Base-by-base conservation (phyloP, 2,888 invertebrate genomes). In the Sarcophaga rosellei region DNA sequence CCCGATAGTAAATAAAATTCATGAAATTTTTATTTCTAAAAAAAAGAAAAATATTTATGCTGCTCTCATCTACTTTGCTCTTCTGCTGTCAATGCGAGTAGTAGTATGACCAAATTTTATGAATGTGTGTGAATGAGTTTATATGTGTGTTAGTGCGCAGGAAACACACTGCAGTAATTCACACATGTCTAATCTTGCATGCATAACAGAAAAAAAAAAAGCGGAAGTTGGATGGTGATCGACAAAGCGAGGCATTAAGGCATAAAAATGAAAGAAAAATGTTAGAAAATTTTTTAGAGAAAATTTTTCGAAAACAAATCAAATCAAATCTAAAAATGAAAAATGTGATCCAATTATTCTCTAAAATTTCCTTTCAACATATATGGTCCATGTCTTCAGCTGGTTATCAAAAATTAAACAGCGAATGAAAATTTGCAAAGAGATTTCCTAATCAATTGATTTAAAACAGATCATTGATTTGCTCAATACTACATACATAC, bases 1-100 rank as follows among this genome's bases (percentile, higher is more conserved):
- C 21, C 47, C 45, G 25, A 53, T 69, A 61, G 69, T 62, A 78
- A 62, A 69, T 62, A 78, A 78, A 69, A 62, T 78, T 47, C 69
- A 69, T 53, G 23, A 21, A 69, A 69, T 20, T 69, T 62, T 53
- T 15, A 15, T 53, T 53, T 53, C 10, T 10, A 35, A 10, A 35
- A 35, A 35, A 35, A 35, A 35, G 4, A 3, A 47, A 47, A 53
- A 53, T 53, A 53, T 53, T 17, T 15, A 53, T 53, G 17, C 15
- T 53, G 3, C 12, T 53, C 12, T 15, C 53, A 12, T 8, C 10
- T 35, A 10, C 35, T 35, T 2, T 35, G 35, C 35, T 35, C 8
- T 35, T 35, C 35, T 35, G 35, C 1, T 35, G 35, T 35, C 35
- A 35, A 35, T 35, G 35, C 2, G 10, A 53, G 53, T 12, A 17